phyloP scores from a whole-genome alignment of 2,113 vertebrate species.

The Poeciliopsis occidentalis region DNA sequence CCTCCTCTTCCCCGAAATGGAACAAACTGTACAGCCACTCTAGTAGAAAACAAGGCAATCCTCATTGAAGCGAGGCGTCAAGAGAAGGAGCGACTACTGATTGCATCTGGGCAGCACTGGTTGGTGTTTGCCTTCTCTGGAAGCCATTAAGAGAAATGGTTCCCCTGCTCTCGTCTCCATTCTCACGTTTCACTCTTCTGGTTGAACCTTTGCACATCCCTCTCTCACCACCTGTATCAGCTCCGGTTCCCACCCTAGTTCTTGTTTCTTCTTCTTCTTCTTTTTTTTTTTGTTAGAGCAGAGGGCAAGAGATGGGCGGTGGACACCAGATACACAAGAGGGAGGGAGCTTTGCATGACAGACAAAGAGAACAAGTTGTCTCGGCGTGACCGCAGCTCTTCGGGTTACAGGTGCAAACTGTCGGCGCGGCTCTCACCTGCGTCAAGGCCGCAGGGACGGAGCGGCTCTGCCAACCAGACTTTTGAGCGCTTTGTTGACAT shows the following conservation, averaged over 20 bases:
- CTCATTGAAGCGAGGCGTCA: conserved; percentile 43
- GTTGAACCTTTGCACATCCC: conserved; percentile 49
- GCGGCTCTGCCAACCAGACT: conserved; percentile 14
- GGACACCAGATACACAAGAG: conserved; percentile 52
- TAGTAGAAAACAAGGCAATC: conserved; percentile 64
- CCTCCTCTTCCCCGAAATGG: conserved; percentile 52
- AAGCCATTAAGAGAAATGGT: conserved; percentile 70
- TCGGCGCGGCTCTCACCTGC: conserved; percentile 33
- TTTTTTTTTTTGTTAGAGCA: conserved; percentile 28
- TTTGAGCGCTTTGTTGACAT: conserved; percentile 6
- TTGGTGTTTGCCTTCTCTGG: conserved; percentile 72
- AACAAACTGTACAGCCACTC: conserved; percentile 67
- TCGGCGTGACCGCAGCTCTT: conserved; percentile 54
- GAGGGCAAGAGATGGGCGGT: conserved; percentile 20
- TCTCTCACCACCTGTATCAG: conserved; percentile 65
- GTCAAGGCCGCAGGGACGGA: conserved; percentile 1
- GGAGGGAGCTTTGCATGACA: conserved; percentile 32
- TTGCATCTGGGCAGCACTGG: conserved; percentile 57
- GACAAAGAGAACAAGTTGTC: conserved; percentile 49
- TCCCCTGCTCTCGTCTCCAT: conserved; percentile 45
- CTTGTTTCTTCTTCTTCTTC: conserved; percentile 6
- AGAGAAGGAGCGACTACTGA: conserved; percentile 36
- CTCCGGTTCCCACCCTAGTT: conserved; percentile 61
- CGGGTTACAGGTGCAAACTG: conserved; percentile 55
- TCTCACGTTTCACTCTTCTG: conserved; percentile 49